Percentiles rank a stretch among this genome's conserved stretches.
phyloP scores from a whole-genome alignment of 2,797 vertebrate genomes.

The Balearica regulorum region DNA sequence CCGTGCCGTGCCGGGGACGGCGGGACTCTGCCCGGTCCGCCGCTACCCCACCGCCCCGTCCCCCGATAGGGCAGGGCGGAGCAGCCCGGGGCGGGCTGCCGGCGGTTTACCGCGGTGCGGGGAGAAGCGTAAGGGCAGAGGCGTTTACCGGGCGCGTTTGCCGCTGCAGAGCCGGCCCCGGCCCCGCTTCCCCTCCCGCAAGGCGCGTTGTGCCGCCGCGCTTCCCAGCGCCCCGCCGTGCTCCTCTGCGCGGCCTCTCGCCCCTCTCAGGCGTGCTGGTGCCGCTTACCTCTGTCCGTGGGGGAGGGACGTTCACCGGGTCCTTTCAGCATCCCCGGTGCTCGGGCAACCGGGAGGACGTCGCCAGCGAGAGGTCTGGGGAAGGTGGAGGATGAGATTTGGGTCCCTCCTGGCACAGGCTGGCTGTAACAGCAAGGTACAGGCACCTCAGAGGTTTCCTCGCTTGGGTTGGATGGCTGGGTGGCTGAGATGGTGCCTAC shows the following conservation, averaged over 20 bases:
- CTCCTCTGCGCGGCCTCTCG: background rate
- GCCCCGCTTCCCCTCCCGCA: background rate
- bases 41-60: background rate
- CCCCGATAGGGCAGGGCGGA: background rate
- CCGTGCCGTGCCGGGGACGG: background rate
- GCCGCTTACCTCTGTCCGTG: background rate
- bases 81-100: background rate
- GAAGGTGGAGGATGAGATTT: accelerated
- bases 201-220: no score
- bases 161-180: background rate
- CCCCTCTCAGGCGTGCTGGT: background rate
- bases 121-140: background rate
- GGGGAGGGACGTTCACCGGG: no score
- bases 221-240: no score
- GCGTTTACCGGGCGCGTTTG: background rate
- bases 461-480: accelerated
- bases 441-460: accelerated
- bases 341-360: background rate
- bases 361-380: accelerated
- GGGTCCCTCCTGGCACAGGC: background rate
- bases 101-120: background rate
- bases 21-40: background rate
- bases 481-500: background rate
- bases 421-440: accelerated
- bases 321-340: accelerated